phyloP scores from a whole-genome alignment of 1,140 invertebrate species.

The Aradophagus sp. region DNA sequence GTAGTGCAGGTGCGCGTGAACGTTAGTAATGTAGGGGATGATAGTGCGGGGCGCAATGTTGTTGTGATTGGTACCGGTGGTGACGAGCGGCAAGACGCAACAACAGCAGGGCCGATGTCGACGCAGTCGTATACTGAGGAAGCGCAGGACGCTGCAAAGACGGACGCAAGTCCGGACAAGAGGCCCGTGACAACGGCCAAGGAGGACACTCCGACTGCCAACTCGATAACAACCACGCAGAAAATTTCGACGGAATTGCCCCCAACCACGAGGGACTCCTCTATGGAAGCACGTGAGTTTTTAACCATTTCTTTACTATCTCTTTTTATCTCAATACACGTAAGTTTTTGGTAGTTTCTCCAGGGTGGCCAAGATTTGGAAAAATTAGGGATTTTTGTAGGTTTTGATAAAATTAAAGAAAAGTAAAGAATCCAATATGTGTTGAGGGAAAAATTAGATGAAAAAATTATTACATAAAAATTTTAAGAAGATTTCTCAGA shows the following conservation, averaged over 20 bases:
- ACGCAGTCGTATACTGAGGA: slow-evolving; percentile 65
- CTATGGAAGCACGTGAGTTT: slow-evolving; percentile 71
- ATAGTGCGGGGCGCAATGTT: slow-evolving; percentile 50
- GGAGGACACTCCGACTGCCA: slow-evolving; percentile 42
- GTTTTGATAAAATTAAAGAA: no score
- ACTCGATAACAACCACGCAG: slow-evolving; percentile 51
- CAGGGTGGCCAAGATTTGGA: no score
- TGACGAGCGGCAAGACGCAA: slow-evolving; percentile 58
- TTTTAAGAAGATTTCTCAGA: no score
- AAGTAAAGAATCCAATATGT: no score
- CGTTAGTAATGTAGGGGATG: slow-evolving; percentile 33
- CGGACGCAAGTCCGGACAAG: slow-evolving; percentile 58
- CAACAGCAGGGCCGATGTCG: slow-evolving; percentile 70
- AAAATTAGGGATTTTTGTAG: no score
- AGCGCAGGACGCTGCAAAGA: slow-evolving; percentile 65
- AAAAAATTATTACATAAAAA: no score
- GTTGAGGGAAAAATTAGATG: no score
- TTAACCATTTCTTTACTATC: not conserved
- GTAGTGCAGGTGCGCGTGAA: slow-evolving; percentile 42
- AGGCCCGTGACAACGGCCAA: slow-evolving; percentile 43
- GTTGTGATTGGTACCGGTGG: slow-evolving; percentile 46
- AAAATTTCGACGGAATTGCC: slow-evolving; percentile 63
- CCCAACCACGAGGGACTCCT: slow-evolving; percentile 65
- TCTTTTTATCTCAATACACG: no score
- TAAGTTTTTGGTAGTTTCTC: no score